Evolutionary conservation across 1,140 invertebrate genomes (phyloP).

Genomic region (Eupeodes corollae): DNA sequence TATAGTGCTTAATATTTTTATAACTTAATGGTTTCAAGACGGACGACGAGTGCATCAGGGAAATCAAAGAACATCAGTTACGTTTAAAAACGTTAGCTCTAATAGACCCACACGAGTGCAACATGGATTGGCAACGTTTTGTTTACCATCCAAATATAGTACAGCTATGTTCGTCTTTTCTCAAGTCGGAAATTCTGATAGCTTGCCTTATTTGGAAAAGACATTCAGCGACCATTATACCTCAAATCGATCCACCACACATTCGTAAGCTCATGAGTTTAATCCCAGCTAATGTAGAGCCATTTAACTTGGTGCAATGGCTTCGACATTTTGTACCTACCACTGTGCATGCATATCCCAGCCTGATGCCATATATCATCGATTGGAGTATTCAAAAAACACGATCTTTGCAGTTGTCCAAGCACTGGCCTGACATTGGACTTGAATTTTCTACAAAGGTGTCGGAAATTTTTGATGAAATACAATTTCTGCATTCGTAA

Average conservation of each 20-base stretch:
- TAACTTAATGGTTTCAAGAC: slow-evolving; percentile 13
- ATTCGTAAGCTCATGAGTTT: slow-evolving; percentile 21
- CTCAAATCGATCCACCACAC: slow-evolving; percentile 19
- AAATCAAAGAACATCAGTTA: slow-evolving; percentile 31
- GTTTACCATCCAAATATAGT: slow-evolving; percentile 28
- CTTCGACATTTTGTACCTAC: slow-evolving; percentile 27
- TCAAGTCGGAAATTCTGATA: slow-evolving; percentile 23
- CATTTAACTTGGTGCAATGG: slow-evolving; percentile 31
- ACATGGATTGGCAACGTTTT: slow-evolving; percentile 34
- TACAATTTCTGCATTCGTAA: slow-evolving; percentile 29
- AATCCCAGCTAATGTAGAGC: slow-evolving; percentile 24
- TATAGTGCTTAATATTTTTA: not conserved
- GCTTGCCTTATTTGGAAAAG: slow-evolving; percentile 34
- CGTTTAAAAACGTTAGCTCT: slow-evolving; percentile 31
- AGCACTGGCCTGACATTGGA: slow-evolving; percentile 33
- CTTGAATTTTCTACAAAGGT: slow-evolving; percentile 32
- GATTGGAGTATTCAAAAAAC: slow-evolving; percentile 34
- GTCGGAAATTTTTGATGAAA: slow-evolving; percentile 27
- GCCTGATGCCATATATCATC: slow-evolving; percentile 26
- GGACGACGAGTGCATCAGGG: slow-evolving; percentile 20
- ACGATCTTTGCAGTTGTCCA: slow-evolving; percentile 23
- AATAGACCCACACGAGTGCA: slow-evolving; percentile 32
- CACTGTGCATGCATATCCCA: slow-evolving; percentile 28
- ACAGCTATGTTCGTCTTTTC: slow-evolving; percentile 20
- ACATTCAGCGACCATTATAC: slow-evolving; percentile 24